These are phyloP conservation scores for Glaucidium brasilianum DNA, from an alignment of 2,113 vertebrate genomes.

Conservation along the genomic window DNA sequence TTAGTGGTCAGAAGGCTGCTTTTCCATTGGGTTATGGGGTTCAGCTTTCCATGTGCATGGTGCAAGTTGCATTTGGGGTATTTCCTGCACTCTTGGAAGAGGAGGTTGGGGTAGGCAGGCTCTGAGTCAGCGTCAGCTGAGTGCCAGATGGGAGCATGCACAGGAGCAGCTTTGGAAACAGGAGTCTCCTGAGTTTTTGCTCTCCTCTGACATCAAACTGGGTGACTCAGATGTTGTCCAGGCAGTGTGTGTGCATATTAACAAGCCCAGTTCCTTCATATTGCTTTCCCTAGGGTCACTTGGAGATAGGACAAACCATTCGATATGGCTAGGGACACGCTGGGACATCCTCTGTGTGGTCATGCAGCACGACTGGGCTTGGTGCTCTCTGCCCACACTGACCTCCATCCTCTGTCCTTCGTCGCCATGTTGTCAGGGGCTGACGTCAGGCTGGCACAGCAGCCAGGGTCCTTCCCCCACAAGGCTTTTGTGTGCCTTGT, in stretches of 20 bases:
- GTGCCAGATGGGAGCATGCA: not conserved
- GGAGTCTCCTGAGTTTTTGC: not conserved
- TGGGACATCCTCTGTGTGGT: not conserved
- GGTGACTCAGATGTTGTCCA: not conserved
- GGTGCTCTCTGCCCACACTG: not conserved
- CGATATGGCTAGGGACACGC: not conserved
- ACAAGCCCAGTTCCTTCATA: not conserved
- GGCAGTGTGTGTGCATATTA: not conserved
- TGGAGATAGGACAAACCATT: not conserved
- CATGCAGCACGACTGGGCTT: rapidly evolving
- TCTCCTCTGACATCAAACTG: not conserved
- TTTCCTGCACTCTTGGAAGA: not conserved
- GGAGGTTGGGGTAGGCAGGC: not conserved
- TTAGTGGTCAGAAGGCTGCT: not conserved
- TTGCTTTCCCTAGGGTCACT: not conserved
- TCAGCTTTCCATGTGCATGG: not conserved
- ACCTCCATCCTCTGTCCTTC: not conserved
- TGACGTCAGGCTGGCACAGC: not conserved
- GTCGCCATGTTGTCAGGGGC: not conserved
- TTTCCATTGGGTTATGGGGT: not conserved
- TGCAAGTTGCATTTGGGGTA: not conserved
- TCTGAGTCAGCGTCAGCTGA: not conserved
- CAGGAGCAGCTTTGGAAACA: not conserved
- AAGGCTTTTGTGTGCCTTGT: not conserved
- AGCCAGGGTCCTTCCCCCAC: not conserved